Evolutionary conservation across 1,140 invertebrate species (phyloP), one percentile per base, ranked within the genome.

Genomic region (Asbolus verrucosus): DNA sequence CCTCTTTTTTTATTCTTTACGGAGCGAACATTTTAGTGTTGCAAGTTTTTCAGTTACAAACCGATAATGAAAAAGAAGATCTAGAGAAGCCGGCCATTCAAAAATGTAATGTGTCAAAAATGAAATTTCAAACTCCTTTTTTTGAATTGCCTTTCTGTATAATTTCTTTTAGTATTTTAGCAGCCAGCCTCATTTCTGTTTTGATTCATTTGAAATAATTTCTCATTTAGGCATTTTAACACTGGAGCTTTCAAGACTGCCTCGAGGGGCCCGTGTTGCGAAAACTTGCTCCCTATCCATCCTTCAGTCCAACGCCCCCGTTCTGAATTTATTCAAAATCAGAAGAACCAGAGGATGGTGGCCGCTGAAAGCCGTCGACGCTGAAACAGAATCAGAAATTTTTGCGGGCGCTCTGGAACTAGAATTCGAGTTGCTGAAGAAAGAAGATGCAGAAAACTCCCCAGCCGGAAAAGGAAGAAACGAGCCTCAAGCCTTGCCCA

Each of bases 311-410:
- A 9, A 84, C 78, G 73, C 89, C 84, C 85, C 89, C 6, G 85
- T 84, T 67, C 82, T 95, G 13, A 93, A 93, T 82, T 82, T 96
- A 13, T 97, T 97, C 79, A 89, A 90, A 80, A 82, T 89, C 19
- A 87, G 86, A 75, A 81, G 87, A 38, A 86, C 89, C 1, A 87
- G 87, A 76, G 93, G 91, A 1, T 96, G 94, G 94, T 96, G 94
- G 92, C 93, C 94, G 33, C 89, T 91, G 73, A 81, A 77, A 27
- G 84, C 83, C 39, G 84, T 18, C 1, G 66, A 75, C 33, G 70
- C 75, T 6, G 73, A 78, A 3, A 78, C 73, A 0, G 82, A 81
- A 31, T 74, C 78, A 21, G 78, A 80, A 30, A 67, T 81, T 6
- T 78, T 79, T 59, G 82, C 83, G 66, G 90, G 89, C 5, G 87